A percentile compares a stretch with the other conserved stretches of the same genome.
phyloP scores from a whole-genome alignment of 2,113 vertebrate genomes.

The Haemorhous mexicanus region DNA sequence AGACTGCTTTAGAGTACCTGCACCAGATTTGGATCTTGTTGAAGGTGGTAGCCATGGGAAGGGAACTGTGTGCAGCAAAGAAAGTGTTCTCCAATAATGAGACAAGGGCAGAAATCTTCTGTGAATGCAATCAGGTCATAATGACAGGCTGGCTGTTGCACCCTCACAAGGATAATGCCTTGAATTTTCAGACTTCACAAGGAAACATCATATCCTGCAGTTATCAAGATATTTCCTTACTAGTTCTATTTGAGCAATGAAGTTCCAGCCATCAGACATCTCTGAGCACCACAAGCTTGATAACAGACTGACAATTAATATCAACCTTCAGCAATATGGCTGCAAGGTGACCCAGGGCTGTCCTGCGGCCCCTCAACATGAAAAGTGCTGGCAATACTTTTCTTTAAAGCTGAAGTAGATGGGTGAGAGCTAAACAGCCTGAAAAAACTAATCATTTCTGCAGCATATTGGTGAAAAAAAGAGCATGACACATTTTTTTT shows the following conservation, averaged over 20 bases:
- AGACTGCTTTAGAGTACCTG: not conserved
- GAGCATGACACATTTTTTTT: not conserved
- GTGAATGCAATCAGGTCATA: not conserved
- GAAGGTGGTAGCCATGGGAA: not conserved
- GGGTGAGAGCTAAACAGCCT: not conserved
- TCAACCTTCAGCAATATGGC: not conserved
- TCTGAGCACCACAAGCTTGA: not conserved
- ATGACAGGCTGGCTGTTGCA: not conserved
- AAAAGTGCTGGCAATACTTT: not conserved
- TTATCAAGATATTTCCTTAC: not conserved
- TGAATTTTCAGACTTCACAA: not conserved
- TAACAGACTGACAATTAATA: not conserved
- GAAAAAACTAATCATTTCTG: not conserved
- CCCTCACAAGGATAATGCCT: not conserved
- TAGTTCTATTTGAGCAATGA: not conserved
- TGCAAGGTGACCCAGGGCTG: not conserved
- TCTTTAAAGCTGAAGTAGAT: not conserved
- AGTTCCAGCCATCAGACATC: not conserved
- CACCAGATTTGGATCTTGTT: not conserved
- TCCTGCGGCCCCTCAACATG: not conserved
- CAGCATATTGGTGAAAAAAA: not conserved
- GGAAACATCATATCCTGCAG: not conserved
- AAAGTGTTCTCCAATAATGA: not conserved
- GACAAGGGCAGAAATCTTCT: not conserved
- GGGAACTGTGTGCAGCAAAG: not conserved